A percentile compares a stretch with the other conserved stretches of the same genome.
phyloP scores from a whole-genome alignment of 2,113 vertebrate genomes.

The Myrmecobius fasciatus region DNA sequence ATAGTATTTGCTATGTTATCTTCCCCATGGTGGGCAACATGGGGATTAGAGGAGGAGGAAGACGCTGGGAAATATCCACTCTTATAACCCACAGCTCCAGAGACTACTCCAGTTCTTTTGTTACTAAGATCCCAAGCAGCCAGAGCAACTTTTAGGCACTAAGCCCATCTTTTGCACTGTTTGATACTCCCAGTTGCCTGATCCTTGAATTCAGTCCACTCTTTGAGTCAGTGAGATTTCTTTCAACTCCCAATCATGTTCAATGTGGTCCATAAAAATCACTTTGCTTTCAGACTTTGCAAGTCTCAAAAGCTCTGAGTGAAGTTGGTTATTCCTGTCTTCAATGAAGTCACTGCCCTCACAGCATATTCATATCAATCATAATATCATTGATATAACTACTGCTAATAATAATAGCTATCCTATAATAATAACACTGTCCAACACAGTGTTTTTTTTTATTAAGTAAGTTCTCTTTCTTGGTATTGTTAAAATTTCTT shows the following conservation, averaged over 20 bases:
- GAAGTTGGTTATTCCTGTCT: not conserved
- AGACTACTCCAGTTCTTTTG: not conserved
- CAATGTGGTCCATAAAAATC: not conserved
- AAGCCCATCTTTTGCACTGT: not conserved
- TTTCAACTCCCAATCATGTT: not conserved
- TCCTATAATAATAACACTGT: not conserved
- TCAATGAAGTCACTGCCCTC: not conserved
- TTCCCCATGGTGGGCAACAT: not conserved
- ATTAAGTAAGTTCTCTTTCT: conserved; percentile 25
- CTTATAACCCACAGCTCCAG: not conserved
- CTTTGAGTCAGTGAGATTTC: not conserved
- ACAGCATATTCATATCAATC: not conserved
- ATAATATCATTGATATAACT: conserved; percentile 48
- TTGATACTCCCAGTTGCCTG: not conserved
- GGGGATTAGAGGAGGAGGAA: not conserved
- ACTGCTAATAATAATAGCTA: not conserved
- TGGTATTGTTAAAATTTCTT: conserved; percentile 29
- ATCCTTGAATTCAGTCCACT: not conserved
- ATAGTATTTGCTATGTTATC: not conserved
- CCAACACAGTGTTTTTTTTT: not conserved
- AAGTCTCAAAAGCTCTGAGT: not conserved
- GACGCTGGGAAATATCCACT: not conserved
- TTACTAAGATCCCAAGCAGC: not conserved
- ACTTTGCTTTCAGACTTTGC: not conserved
- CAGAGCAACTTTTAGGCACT: not conserved